These are phyloP conservation scores for Emydura subglobosa DNA, from an alignment of 2,113 vertebrate species.

Conservation along the genomic window DNA sequence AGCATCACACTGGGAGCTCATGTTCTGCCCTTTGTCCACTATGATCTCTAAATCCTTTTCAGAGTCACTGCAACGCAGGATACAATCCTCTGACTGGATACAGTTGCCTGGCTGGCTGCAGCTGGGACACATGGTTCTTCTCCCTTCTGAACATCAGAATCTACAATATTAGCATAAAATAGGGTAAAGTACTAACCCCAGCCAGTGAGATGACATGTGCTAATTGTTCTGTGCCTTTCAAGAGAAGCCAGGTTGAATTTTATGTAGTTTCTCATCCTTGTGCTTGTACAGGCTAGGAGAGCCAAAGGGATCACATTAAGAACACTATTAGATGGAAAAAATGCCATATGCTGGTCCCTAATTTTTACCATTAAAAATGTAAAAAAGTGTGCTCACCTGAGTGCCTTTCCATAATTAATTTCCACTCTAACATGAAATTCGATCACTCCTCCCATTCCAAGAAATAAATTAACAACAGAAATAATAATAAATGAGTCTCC, in stretches of 20 bases:
- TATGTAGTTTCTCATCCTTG: no score
- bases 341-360: background rate
- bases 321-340: background rate
- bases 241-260: no score
- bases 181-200: background rate
- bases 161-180: background rate
- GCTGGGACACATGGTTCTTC: no score
- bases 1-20: no score
- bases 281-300: no score
- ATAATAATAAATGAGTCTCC: background rate
- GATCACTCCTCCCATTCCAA: background rate
- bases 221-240: background rate
- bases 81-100: no score
- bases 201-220: background rate
- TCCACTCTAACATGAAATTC: background rate
- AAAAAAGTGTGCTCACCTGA: background rate
- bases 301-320: background rate
- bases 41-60: no score
- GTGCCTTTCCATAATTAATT: slow-evolving; percentile 34
- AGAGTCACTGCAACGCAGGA: no score
- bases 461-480: background rate
- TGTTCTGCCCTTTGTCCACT: no score
- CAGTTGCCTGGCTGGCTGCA: no score
- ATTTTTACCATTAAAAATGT: background rate
- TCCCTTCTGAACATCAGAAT: background rate